A percentile compares a stretch with the other conserved stretches of the same genome.
phyloP scores from a whole-genome alignment of 2,888 invertebrate species.

The Frankliniella intonsa region DNA sequence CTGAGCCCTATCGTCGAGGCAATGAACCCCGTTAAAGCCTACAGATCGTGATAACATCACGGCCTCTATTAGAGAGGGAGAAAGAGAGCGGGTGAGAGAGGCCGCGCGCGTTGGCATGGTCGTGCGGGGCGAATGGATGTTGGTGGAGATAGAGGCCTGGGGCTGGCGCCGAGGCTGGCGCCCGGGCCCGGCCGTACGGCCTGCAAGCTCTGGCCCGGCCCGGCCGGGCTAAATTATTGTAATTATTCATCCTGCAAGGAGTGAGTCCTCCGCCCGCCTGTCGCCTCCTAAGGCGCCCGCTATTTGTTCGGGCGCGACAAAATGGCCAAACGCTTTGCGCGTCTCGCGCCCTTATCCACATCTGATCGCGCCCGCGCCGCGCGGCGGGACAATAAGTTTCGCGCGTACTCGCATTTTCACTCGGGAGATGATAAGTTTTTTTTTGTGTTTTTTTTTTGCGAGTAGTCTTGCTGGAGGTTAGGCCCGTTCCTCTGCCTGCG shows the following conservation, averaged over 20 bases:
- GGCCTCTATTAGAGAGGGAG: not conserved
- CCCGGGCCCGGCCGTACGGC: no score
- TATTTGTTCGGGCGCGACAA: no score
- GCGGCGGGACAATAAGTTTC: not conserved
- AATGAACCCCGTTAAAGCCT: not conserved
- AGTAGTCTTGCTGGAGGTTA: no score
- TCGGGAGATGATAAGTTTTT: no score
- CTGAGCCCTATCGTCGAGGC: not conserved
- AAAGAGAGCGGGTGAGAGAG: not conserved
- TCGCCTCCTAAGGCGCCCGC: no score
- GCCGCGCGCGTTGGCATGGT: not conserved
- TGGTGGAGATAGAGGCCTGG: not conserved
- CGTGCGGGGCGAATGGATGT: not conserved
- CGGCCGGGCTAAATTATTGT: not conserved
- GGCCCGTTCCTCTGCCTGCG: no score
- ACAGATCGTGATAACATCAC: not conserved
- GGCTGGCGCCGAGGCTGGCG: not conserved
- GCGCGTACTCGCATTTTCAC: no score
- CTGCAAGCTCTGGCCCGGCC: no score
- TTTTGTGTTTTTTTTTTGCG: no score
- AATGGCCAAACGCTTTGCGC: no score
- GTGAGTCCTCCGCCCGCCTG: not conserved
- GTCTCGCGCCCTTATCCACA: not conserved
- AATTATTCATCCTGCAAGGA: slow-evolving; percentile 3
- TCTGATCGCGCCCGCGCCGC: not conserved